Percentiles rank a stretch among this genome's conserved stretches.
Conservation (phyloP, 2,113 vertebrate species). For the Rhinolophus ferrumequinum region DNA sequence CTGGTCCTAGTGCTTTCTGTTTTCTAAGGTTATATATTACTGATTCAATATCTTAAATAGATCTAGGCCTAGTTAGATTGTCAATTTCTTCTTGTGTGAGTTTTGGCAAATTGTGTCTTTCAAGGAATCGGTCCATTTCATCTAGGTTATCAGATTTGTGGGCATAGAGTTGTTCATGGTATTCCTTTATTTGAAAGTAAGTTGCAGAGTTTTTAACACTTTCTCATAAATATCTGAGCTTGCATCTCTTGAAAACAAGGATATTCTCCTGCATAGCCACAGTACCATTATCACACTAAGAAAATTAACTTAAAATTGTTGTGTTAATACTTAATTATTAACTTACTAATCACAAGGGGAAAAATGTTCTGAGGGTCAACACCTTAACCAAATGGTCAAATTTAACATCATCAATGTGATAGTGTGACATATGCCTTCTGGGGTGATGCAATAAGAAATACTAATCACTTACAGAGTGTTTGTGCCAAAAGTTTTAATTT, state of each 20-base stretch:
- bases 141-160: background rate
- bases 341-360: background rate
- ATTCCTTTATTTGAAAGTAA: conserved; percentile 20
- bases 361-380: background rate
- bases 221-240: conserved; percentile 31
- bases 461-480: background rate
- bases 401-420: background rate
- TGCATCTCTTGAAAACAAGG: conserved; percentile 19
- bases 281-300: conserved; percentile 7
- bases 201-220: background rate
- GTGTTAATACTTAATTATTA: conserved; percentile 1
- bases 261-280: background rate
- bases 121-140: background rate
- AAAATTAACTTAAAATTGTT: background rate
- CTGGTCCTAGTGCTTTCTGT: background rate
- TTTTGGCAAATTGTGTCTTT: background rate
- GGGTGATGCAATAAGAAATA: background rate
- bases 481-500: background rate
- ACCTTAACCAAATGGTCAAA: background rate
- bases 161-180: background rate
- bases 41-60: background rate
- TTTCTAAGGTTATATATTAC: background rate
- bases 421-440: background rate
- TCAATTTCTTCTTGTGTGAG: background rate
- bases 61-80: background rate